Evolutionary conservation across 2,113 vertebrate genomes (phyloP).

Genomic region (Lycaon pictus): DNA sequence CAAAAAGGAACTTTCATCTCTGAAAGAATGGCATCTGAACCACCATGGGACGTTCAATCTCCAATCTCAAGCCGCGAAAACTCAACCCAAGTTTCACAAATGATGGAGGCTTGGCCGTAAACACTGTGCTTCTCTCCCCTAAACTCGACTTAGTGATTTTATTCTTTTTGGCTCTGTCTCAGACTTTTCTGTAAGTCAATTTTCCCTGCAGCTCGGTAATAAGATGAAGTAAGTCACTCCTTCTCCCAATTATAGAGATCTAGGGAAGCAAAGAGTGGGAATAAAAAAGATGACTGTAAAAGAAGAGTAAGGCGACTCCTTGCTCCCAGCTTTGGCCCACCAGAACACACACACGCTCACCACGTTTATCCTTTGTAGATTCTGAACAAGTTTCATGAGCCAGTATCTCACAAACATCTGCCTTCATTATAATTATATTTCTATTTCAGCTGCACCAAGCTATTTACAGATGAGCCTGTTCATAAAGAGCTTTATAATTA

Average conservation of each 20-base stretch:
- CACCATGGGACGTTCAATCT: not conserved
- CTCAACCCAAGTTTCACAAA: no score
- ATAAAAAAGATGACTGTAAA: not conserved
- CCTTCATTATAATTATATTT: constrained; percentile 93
- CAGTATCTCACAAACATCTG: constrained; percentile 92
- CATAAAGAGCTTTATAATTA: constrained; percentile 94
- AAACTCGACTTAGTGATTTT: no score
- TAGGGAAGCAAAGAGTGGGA: not conserved
- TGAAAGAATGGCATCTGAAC: not conserved
- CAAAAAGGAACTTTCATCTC: not conserved
- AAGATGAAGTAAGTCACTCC: not conserved
- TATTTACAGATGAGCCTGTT: constrained; percentile 93
- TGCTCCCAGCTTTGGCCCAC: constrained; percentile 69
- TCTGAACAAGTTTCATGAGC: constrained; percentile 88
- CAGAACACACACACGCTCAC: constrained; percentile 66
- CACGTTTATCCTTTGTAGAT: constrained; percentile 86
- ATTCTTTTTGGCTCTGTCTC: not conserved
- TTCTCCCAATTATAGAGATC: not conserved
- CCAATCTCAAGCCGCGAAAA: not conserved
- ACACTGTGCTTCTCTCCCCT: not conserved
- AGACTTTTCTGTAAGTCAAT: not conserved
- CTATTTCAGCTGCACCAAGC: constrained; percentile 93
- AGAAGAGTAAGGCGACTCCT: constrained; percentile 12
- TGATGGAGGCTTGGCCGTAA: accelerated
- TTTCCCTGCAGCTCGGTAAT: not conserved